Base-by-base conservation (phyloP, 2,888 invertebrate species). In the Drosophila mayaguana region DNA sequence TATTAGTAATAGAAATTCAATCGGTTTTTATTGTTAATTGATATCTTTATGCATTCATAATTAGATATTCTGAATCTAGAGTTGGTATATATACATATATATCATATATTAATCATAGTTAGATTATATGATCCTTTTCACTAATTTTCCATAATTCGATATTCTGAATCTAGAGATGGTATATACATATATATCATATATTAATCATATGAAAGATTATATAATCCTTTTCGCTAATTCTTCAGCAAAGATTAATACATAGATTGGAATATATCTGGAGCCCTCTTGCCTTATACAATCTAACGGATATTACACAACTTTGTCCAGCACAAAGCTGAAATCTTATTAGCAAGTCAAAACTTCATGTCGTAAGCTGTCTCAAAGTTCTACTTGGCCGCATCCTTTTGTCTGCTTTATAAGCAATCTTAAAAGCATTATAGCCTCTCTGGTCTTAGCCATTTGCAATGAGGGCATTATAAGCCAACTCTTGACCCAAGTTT, bases 401-500 rank as follows among this genome's bases (percentile, higher is more conserved):
- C 9, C 51, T 20, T 32, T 34, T 50, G 50, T 50, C 50, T 14
- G 34, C 20, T 50, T 18, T 34, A 34, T 50, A 50, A 50, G 50
- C 50, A 3, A 50, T 18, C 50, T 50, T 18, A 32, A 32, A 50
- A 12, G 34, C 50, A 34, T 50, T 50, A 50, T 34, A 50, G 20
- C 51, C 51, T 36, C 51, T 36, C 51, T 36, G 51, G 22, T 34
- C 51, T 36, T 53, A 18, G 18, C 40, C 18, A 55, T 40, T 55
- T 55, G 54, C 40, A 55, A 40, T 55, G 40, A 53, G 51, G 36
- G 51, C 42, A 18, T 32, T 65, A 43, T 56, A 56, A 56, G 55
- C 48, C 22, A 11, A 40, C 43, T 67, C 40, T 62, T 38, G 51
- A 48, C 11, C 38, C 48, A 68, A 62, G 32, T 68, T 56, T 16